Percentiles rank a stretch among this genome's conserved stretches.
phyloP scores from a whole-genome alignment of 2,113 vertebrate species.

The Orientallactaga bullata region DNA sequence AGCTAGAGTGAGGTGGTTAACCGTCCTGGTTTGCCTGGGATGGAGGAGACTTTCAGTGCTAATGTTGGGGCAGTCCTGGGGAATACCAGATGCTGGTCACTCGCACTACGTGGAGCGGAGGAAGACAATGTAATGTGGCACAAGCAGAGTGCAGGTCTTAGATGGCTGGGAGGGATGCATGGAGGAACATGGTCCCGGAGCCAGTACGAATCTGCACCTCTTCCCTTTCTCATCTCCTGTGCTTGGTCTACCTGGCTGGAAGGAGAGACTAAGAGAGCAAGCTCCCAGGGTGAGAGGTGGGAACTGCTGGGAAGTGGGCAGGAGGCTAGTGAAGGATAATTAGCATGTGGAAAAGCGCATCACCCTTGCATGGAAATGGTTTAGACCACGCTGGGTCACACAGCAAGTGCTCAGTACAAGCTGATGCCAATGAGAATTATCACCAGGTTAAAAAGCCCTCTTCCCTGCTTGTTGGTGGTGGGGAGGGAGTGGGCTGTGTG shows the following conservation, averaged over 20 bases:
- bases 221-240: neutral
- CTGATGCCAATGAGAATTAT: too few relatives aligned
- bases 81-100: neutral
- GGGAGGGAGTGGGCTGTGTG: rapidly evolving
- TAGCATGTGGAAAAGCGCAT: rapidly evolving
- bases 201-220: neutral
- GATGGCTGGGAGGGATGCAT: neutral
- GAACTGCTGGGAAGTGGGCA: neutral
- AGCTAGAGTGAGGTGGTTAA: too few relatives aligned
- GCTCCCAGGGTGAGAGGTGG: neutral
- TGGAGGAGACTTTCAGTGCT: neutral
- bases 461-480: too few relatives aligned
- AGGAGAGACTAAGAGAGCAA: neutral
- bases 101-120: neutral
- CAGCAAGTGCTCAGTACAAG: neutral
- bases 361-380: neutral
- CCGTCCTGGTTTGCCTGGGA: neutral
- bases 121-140: neutral
- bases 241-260: neutral
- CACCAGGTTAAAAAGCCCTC: neutral
- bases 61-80: neutral
- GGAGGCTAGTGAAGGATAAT: neutral
- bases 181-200: neutral
- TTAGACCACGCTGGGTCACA: neutral
- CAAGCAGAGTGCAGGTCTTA: neutral